phyloP scores from a whole-genome alignment of 2,113 vertebrate species.

The Alligator mississippiensis region DNA sequence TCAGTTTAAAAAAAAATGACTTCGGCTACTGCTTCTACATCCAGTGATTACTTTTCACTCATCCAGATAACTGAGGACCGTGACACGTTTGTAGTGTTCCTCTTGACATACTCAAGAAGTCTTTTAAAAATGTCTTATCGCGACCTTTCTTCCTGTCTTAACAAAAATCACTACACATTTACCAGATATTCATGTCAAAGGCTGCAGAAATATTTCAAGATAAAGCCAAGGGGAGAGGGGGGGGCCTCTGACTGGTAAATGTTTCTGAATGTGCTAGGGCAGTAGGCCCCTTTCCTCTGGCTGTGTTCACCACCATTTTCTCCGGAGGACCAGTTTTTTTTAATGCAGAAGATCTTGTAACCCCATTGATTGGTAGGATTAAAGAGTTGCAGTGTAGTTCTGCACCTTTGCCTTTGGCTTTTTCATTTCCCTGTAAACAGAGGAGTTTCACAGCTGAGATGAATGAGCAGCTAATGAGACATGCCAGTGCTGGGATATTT shows the following conservation, averaged over 20 bases:
- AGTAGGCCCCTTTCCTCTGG: not conserved
- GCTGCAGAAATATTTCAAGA: conserved; percentile 59
- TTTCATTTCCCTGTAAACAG: conserved; percentile 49
- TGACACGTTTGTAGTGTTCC: not conserved
- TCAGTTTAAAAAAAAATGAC: conserved; percentile 47
- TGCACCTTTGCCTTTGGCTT: conserved; percentile 35
- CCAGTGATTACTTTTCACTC: conserved; percentile 27
- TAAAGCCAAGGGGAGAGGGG: conserved; percentile 12
- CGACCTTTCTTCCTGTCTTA: conserved; percentile 50
- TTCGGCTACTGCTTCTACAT: conserved; percentile 26
- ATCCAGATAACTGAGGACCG: conserved; percentile 42
- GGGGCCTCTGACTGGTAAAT: not conserved
- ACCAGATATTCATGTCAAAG: conserved; percentile 49
- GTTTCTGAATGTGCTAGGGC: not conserved
- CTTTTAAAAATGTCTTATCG: conserved; percentile 60
- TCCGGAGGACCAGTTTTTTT: not conserved
- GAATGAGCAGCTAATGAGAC: conserved; percentile 56
- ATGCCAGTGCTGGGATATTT: conserved; percentile 21
- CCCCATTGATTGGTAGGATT: conserved; percentile 12
- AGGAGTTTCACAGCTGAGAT: conserved; percentile 55
- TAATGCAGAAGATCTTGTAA: not conserved
- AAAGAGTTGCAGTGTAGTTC: conserved; percentile 35
- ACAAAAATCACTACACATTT: conserved; percentile 51
- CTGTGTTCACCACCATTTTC: not conserved
- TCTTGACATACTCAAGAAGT: conserved; percentile 73